Evolutionary conservation across 2,888 invertebrate genomes (phyloP).

Genomic region (Ectemnius lituratus): DNA sequence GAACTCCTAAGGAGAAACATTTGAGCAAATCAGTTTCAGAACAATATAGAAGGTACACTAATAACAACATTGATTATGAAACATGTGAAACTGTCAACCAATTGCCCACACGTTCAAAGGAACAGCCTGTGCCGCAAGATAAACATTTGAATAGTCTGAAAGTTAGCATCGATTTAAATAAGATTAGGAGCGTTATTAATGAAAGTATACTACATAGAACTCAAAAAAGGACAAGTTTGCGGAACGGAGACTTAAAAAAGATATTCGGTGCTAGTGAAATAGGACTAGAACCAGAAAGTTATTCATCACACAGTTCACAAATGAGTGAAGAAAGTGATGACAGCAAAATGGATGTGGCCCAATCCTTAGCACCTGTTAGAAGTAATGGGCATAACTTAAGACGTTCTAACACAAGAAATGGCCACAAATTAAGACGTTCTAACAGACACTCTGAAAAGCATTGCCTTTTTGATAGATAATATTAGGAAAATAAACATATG

Average conservation of each 20-base stretch:
- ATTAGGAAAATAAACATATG: constrained; percentile 11
- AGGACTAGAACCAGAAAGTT: too few species aligned
- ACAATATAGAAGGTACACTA: not conserved
- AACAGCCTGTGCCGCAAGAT: not conserved
- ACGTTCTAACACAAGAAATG: not conserved
- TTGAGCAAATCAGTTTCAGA: not conserved
- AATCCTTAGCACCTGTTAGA: too few species aligned
- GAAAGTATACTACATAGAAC: not conserved
- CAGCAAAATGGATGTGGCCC: too few species aligned
- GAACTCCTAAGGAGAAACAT: not conserved
- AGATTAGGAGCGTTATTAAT: constrained; percentile 61
- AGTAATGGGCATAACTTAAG: too few species aligned
- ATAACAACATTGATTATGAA: not conserved
- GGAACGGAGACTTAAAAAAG: not conserved
- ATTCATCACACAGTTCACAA: too few species aligned
- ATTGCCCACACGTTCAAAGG: not conserved
- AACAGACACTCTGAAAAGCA: constrained; percentile 20
- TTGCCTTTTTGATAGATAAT: constrained; percentile 25
- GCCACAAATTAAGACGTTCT: too few species aligned
- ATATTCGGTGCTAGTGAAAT: not conserved
- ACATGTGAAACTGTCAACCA: not conserved
- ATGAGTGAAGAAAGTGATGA: too few species aligned
- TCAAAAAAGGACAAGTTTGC: not conserved
- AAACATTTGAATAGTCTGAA: constrained; percentile 41
- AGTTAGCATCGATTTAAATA: constrained; percentile 72